Percentiles rank a stretch among this genome's conserved stretches.
Evolutionary conservation across 2,113 vertebrate species (phyloP).

Genomic region (Peucedramus taeniatus): DNA sequence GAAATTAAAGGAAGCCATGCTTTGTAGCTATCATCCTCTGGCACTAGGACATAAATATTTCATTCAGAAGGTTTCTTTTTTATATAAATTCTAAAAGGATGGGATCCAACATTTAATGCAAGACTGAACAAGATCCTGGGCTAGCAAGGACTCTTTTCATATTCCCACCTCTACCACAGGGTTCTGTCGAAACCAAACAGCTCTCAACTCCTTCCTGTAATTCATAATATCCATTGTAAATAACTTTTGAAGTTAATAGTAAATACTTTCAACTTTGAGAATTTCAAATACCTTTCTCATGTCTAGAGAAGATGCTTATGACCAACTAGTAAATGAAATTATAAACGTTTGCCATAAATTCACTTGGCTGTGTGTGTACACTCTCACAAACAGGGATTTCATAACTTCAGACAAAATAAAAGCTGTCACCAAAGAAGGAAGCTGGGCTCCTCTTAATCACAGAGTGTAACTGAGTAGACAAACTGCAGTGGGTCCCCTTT

Average conservation of each 20-base stretch:
- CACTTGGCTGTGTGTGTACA: not conserved
- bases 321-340: not conserved
- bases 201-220: not conserved
- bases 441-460: not conserved
- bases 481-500: not conserved
- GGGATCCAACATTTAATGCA: not conserved
- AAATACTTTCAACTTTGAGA: not conserved
- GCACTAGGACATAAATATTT: not conserved
- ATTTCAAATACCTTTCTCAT: not conserved
- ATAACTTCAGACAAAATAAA: not conserved
- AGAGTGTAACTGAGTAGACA: not conserved
- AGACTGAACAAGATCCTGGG: not conserved
- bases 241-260: not conserved
- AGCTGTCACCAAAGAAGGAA: not conserved
- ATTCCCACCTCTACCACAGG: not conserved
- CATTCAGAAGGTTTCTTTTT: not conserved
- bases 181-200: not conserved
- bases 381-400: not conserved
- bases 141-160: not conserved
- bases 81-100: not conserved
- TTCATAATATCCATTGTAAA: not conserved
- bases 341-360: not conserved
- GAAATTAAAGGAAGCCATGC: not conserved
- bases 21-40: not conserved
- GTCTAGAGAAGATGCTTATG: not conserved